phyloP scores from a whole-genome alignment of 2,797 vertebrate species.

The Tapirus indicus region DNA sequence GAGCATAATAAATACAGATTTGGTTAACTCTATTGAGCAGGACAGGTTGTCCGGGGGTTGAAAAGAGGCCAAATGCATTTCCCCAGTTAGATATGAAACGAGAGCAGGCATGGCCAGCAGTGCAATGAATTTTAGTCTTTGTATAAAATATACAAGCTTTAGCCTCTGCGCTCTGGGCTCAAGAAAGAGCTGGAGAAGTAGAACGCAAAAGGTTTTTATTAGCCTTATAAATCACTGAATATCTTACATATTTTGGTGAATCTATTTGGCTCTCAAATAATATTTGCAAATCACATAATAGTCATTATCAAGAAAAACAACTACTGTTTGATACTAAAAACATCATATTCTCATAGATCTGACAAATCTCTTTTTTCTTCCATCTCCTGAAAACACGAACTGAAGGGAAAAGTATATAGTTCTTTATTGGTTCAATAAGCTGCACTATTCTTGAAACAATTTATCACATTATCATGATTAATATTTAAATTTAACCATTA shows the following conservation, averaged over 20 bases:
- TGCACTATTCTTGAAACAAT: background rate
- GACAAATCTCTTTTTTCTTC: background rate
- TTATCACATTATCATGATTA: background rate
- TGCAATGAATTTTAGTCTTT: background rate
- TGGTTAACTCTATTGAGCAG: background rate
- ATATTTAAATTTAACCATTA: background rate
- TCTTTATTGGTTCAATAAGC: background rate
- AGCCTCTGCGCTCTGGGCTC: background rate
- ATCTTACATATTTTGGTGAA: background rate
- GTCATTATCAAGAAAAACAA: background rate
- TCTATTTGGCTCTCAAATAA: background rate
- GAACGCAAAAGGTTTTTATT: background rate
- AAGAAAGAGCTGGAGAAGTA: background rate
- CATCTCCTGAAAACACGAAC: background rate
- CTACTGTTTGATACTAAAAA: background rate
- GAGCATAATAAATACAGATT: background rate
- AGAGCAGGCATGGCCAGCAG: background rate
- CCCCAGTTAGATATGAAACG: background rate
- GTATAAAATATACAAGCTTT: background rate
- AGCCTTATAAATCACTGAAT: background rate
- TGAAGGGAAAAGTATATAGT: background rate
- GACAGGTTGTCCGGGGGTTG: background rate
- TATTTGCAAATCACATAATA: background rate
- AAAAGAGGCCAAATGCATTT: background rate
- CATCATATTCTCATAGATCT: background rate